A percentile compares a stretch with the other conserved stretches of the same genome.
phyloP scores from a whole-genome alignment of 2,888 invertebrate species.

The Thera britannica region DNA sequence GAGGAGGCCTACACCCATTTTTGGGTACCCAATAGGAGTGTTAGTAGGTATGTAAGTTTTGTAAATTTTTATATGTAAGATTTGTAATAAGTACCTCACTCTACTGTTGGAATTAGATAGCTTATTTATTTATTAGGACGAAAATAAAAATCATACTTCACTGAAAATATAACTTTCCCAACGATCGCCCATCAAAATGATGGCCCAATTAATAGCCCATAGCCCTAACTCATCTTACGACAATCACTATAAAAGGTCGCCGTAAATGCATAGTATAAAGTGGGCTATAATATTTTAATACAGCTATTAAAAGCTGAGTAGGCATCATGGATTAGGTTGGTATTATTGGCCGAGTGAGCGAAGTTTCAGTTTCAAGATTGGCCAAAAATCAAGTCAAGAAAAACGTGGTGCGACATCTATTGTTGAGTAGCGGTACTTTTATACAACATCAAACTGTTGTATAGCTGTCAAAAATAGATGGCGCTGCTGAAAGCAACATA shows the following conservation, averaged over 20 bases:
- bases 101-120: too few relatives aligned
- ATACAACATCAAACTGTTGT: slow-evolving; percentile 3
- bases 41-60: too few relatives aligned
- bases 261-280: slow-evolving; percentile 42
- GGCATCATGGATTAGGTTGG: neutral
- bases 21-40: too few relatives aligned
- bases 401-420: slow-evolving; percentile 19
- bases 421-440: slow-evolving; percentile 24
- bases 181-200: slow-evolving; percentile 33
- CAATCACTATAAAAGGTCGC: slow-evolving; percentile 56
- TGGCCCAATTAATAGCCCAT: slow-evolving; percentile 36
- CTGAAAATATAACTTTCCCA: slow-evolving; percentile 4
- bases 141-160: neutral
- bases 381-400: neutral
- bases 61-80: too few relatives aligned
- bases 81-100: too few relatives aligned
- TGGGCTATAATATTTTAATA: slow-evolving; percentile 37
- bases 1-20: too few relatives aligned
- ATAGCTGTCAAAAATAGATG: slow-evolving; percentile 14
- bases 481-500: slow-evolving; percentile 9
- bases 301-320: slow-evolving; percentile 1
- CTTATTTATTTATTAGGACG: too few relatives aligned
- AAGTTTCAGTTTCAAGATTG: too few relatives aligned
- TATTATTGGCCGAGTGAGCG: neutral
- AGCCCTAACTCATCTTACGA: slow-evolving; percentile 46